A percentile compares a stretch with the other conserved stretches of the same genome.
phyloP scores from a whole-genome alignment of 1,140 invertebrate genomes.

The Drosophila watanabei region DNA sequence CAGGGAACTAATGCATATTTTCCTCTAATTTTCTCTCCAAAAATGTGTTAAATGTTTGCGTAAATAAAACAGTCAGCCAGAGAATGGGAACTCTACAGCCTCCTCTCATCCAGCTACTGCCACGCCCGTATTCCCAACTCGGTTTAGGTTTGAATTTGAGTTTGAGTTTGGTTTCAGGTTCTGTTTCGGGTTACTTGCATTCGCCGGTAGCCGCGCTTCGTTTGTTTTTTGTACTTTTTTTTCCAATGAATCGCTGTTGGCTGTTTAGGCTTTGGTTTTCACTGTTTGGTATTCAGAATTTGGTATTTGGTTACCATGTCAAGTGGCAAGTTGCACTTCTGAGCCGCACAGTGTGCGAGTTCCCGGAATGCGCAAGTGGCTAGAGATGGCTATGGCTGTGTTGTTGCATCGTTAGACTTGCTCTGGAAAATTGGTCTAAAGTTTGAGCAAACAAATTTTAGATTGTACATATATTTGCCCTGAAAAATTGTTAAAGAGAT shows the following conservation, averaged over 20 bases:
- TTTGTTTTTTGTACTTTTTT: conserved; percentile 51
- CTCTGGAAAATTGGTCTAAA: conserved; percentile 48
- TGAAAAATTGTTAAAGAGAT: conserved; percentile 1
- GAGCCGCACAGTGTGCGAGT: conserved; percentile 41
- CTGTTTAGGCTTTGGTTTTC: conserved; percentile 56
- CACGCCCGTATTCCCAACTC: conserved; percentile 32
- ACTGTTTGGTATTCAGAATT: conserved; percentile 43
- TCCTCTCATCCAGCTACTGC: conserved; percentile 1
- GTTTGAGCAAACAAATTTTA: conserved; percentile 43
- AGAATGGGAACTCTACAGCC: conserved; percentile 22
- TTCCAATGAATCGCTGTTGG: conserved; percentile 60
- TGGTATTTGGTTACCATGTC: conserved; percentile 79
- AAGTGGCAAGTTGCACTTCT: conserved; percentile 58
- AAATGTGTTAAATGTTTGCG: conserved; percentile 84
- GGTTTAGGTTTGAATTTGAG: not conserved
- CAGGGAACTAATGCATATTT: conserved; percentile 72
- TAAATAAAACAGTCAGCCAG: conserved; percentile 59
- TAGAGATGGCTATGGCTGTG: not conserved
- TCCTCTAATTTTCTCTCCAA: conserved; percentile 62
- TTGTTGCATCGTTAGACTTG: conserved; percentile 34
- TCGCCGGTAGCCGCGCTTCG: conserved; percentile 66
- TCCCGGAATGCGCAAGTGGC: conserved; percentile 56
- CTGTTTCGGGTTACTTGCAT: conserved; percentile 63
- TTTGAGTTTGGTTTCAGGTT: conserved; percentile 23
- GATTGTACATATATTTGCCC: not conserved